Evolutionary conservation across 1,140 invertebrate species (phyloP).

Genomic region (Helicoverpa zea): DNA sequence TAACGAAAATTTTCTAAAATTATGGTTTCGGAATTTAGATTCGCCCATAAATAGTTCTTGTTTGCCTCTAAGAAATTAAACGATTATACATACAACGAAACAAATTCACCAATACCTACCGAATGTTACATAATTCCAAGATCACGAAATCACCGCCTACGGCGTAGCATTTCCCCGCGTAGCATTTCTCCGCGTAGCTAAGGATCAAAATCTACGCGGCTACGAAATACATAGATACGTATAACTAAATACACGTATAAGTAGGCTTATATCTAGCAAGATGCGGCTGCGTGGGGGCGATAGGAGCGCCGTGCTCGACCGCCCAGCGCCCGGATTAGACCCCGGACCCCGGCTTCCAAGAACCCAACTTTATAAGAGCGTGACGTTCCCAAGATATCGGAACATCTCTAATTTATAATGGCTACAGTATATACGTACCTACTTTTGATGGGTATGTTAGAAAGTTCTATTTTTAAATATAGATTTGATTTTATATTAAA

Average conservation of each 20-base stretch:
- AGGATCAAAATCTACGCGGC: neutral
- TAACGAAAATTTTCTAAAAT: no score
- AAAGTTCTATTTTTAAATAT: neutral
- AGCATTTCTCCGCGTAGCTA: constrained; percentile 9
- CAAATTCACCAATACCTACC: no score
- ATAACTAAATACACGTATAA: constrained; percentile 26
- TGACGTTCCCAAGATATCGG: constrained; percentile 42
- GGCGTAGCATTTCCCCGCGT: neutral
- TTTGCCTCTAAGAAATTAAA: no score
- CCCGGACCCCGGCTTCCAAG: constrained; percentile 30
- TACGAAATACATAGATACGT: constrained; percentile 15
- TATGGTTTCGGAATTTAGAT: no score
- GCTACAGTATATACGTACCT: neutral
- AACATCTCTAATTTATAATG: constrained; percentile 46
- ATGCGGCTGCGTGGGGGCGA: constrained; percentile 39
- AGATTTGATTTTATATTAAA: no score
- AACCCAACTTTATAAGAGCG: constrained; percentile 47
- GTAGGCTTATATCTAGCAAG: constrained; percentile 39
- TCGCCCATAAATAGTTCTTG: no score
- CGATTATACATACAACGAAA: no score
- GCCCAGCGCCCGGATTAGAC: constrained; percentile 39
- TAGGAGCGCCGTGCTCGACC: constrained; percentile 44
- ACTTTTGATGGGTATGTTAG: neutral
- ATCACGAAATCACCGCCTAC: neutral
- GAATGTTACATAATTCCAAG: no score